A percentile compares a stretch with the other conserved stretches of the same genome.
Evolutionary conservation across 2,797 vertebrate genomes (phyloP).

Genomic region (Hylomyscus alleni): DNA sequence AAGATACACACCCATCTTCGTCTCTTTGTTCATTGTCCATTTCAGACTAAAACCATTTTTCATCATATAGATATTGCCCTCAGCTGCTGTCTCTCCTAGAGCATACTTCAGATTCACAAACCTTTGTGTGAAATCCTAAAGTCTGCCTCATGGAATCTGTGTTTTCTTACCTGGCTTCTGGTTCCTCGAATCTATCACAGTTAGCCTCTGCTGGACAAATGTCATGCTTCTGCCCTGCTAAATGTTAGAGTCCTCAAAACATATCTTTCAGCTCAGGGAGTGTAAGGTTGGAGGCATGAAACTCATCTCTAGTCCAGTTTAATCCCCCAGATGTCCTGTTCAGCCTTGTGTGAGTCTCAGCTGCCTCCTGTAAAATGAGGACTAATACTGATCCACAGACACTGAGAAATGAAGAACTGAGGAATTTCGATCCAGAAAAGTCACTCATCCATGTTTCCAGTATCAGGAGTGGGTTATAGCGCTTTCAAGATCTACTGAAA

Average conservation of each 20-base stretch:
- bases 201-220: not conserved
- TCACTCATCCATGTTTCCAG: not conserved
- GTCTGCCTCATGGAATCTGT: not conserved
- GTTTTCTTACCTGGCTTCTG: not conserved
- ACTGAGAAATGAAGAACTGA: slow-evolving; percentile 8
- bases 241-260: not conserved
- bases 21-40: not conserved
- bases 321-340: not conserved
- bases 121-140: not conserved
- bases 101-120: not conserved
- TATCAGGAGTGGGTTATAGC: not conserved
- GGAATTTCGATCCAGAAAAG: not conserved
- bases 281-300: not conserved
- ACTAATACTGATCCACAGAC: slow-evolving; percentile 63
- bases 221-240: not conserved
- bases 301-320: not conserved
- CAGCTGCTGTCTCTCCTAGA: not conserved
- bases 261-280: not conserved
- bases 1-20: not conserved
- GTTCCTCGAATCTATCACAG: not conserved
- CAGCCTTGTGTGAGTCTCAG: slow-evolving; percentile 15
- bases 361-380: slow-evolving; percentile 14
- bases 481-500: slow-evolving; percentile 18
- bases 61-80: not conserved
- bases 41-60: not conserved